Evolutionary conservation across 2,888 invertebrate genomes (phyloP).

Genomic region (Trileptium ribeirensis): DNA sequence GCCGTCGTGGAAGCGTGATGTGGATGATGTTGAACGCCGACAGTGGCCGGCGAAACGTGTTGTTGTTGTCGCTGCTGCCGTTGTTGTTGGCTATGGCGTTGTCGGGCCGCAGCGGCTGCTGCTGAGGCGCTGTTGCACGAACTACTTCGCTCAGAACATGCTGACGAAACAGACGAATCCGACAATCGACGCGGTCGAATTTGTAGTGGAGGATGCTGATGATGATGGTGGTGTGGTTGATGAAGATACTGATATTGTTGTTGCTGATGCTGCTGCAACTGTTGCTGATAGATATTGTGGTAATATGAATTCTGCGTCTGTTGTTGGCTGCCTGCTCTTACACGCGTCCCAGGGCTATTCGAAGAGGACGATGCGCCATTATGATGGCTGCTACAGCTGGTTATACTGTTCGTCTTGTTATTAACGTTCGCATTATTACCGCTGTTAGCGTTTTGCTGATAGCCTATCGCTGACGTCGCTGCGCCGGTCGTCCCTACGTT

Average conservation of each 20-base stretch:
- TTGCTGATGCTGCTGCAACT: background rate
- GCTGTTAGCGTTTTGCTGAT: background rate
- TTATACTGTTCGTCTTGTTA: background rate
- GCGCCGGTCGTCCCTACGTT: background rate
- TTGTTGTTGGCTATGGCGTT: background rate
- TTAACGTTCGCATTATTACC: slow-evolving; percentile 9
- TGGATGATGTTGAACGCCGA: too few species aligned
- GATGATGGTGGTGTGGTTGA: background rate
- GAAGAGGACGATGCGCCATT: background rate
- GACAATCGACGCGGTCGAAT: slow-evolving; percentile 46
- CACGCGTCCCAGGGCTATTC: too few species aligned
- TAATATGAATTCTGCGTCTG: too few species aligned
- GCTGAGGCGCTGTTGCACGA: background rate
- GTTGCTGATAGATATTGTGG: too few species aligned
- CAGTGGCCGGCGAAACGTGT: background rate
- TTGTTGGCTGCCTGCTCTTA: background rate
- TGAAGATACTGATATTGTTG: background rate
- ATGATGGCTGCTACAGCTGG: background rate
- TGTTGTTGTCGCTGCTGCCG: background rate
- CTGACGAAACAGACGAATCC: slow-evolving; percentile 44
- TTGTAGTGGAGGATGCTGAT: slow-evolving; percentile 35
- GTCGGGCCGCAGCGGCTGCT: background rate
- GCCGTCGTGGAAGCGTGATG: background rate
- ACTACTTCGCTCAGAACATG: slow-evolving; percentile 37
- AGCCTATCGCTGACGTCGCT: background rate